Conservation (phyloP, 2,888 invertebrate genomes). For the Philereme vetulata region DNA sequence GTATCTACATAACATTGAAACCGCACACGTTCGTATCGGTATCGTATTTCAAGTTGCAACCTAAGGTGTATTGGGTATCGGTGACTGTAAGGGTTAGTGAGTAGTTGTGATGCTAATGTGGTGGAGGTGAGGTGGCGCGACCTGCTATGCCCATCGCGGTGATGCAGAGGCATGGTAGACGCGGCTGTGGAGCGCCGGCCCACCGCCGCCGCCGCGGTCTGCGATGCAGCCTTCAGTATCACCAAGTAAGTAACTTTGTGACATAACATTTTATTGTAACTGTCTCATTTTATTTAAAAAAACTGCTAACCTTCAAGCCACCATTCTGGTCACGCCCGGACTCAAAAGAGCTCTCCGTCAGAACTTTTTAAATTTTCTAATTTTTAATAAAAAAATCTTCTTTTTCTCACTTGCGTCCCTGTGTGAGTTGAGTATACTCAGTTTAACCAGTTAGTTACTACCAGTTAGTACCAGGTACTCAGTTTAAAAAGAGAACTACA, state of each 20-base stretch:
- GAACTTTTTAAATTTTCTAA: no score
- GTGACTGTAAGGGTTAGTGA: constrained; percentile 53
- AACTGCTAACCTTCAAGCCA: no score
- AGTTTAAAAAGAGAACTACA: no score
- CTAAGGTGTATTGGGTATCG: constrained; percentile 60
- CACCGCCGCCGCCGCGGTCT: constrained; percentile 73
- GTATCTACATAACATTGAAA: constrained; percentile 31
- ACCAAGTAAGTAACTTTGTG: constrained; percentile 67
- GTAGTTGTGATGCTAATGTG: constrained; percentile 59
- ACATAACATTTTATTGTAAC: neutral
- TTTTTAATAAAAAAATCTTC: no score
- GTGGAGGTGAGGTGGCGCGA: constrained; percentile 60
- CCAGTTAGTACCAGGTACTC: no score
- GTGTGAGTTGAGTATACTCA: no score
- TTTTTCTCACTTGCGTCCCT: no score
- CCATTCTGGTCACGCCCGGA: no score
- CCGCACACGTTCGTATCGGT: constrained; percentile 39
- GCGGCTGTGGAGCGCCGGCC: constrained; percentile 81
- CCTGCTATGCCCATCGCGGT: constrained; percentile 76
- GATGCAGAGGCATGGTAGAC: constrained; percentile 83
- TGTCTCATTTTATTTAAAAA: no score
- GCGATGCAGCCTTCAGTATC: constrained; percentile 70
- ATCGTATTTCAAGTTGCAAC: constrained; percentile 43
- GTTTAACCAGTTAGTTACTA: no score
- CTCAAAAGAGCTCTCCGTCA: no score